Conservation (phyloP, 64 coral and sea anemone genomes). For the Pocillopora verrucosa region DNA sequence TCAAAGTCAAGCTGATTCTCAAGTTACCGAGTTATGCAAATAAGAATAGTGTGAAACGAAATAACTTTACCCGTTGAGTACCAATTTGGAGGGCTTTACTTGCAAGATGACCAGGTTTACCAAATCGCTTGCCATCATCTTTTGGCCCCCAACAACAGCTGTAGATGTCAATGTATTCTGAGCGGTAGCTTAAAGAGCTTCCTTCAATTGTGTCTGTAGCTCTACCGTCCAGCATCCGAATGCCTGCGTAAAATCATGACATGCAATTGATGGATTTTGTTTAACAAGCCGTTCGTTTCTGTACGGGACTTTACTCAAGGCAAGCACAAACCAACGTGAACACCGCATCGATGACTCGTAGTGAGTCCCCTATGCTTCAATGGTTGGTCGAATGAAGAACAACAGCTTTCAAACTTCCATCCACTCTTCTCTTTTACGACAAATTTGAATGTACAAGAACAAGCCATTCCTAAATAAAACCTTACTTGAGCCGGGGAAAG, state of each 20-base stretch:
- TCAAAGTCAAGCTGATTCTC: background rate
- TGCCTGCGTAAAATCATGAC: constrained; percentile 26
- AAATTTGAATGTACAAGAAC: too few species aligned
- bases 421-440: too few species aligned
- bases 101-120: constrained; percentile 77
- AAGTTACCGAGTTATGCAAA: too few species aligned
- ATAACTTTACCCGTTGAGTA: constrained; percentile 63
- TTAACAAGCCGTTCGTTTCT: too few species aligned
- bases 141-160: constrained; percentile 92
- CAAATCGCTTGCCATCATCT: constrained; percentile 89
- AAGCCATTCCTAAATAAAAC: too few species aligned
- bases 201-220: constrained; percentile 80
- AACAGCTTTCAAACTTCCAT: too few species aligned
- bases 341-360: too few species aligned
- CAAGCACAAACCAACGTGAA: too few species aligned
- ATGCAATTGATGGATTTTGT: background rate
- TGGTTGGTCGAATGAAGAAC: too few species aligned
- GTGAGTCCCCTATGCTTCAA: too few species aligned
- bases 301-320: background rate
- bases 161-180: constrained; percentile 91
- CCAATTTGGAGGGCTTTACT: constrained; percentile 82
- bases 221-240: constrained; percentile 84
- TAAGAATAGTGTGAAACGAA: background rate
- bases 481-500: too few species aligned
- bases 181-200: constrained; percentile 75